Percentiles rank a stretch among this genome's conserved stretches.
Evolutionary conservation across 2,888 invertebrate species (phyloP).

Genomic region (Anoplius nigerrimus): DNA sequence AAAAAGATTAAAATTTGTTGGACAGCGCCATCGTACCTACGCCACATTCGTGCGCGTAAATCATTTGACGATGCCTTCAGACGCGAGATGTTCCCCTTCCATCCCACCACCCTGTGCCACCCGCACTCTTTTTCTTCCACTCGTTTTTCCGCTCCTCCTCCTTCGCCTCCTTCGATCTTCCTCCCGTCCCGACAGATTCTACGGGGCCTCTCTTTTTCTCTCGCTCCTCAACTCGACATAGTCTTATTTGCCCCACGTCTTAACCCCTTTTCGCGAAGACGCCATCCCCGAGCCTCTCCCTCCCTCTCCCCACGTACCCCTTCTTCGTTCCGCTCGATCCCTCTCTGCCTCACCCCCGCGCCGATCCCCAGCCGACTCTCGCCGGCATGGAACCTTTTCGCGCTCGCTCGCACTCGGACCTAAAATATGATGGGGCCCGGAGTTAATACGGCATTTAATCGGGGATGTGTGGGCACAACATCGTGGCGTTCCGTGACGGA

Average conservation of each 20-base stretch:
- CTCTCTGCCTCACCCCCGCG: conserved; percentile 4
- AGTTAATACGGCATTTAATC: conserved; percentile 70
- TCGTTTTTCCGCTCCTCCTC: conserved; percentile 8
- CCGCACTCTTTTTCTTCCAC: conserved; percentile 22
- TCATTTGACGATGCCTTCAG: conserved; percentile 65
- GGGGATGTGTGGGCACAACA: conserved; percentile 67
- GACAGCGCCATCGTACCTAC: conserved; percentile 70
- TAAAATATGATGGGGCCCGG: conserved; percentile 63
- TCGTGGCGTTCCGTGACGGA: conserved; percentile 59
- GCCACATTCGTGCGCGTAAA: conserved; percentile 70
- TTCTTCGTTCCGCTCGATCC: background rate
- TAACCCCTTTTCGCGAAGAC: conserved; percentile 55
- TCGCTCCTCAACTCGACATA: conserved; percentile 13
- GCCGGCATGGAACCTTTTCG: conserved; percentile 8
- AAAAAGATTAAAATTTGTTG: too few relatives aligned
- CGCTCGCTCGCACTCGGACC: conserved; percentile 33
- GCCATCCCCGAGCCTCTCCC: conserved; percentile 8
- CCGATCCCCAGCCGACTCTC: background rate
- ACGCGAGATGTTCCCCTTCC: conserved; percentile 37
- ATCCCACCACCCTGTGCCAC: conserved; percentile 12
- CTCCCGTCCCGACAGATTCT: background rate
- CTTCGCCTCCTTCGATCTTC: background rate
- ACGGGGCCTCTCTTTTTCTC: conserved; percentile 21
- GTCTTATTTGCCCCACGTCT: conserved; percentile 53
- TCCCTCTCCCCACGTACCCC: conserved; percentile 10